Base-by-base conservation (phyloP, 2,113 vertebrate species). In the Barnardius zonarius region DNA sequence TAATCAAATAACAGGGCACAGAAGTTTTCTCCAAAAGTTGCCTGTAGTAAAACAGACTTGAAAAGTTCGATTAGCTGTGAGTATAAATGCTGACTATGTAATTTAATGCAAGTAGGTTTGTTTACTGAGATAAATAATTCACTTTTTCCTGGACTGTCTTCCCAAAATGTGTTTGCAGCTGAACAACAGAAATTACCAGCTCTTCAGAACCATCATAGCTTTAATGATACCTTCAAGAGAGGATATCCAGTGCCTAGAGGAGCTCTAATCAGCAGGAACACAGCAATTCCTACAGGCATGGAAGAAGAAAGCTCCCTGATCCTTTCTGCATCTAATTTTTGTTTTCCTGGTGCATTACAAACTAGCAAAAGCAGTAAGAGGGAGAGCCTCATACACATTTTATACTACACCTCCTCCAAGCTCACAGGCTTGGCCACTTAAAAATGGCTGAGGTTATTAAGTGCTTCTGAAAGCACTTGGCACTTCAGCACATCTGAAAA, bases 371-470 rank as follows among this genome's bases (percentile, higher is more conserved):
- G 30, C 19, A 83, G 43, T 12, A 64, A 74, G 63, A 86, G 23
- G 17, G 6, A 0, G 0, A 83, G 17, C 5, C 31, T 51, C 28
- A 28, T 23, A 33, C 0, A 1, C 22, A 61, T 79, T 83, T 70
- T 6, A 3, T 46, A 30, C 46, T 41, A 46, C 33, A 67, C 17
- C 9, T 82, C 33, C 35, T 85, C n/a, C 10, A 41, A 88, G 20
- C 23, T 17, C 67, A 83, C 27, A 14, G 49, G 72, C 52, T 57
- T 44, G 44, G 59, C 41, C 49, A 67, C 86, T 19, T 17, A 57
- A 72, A 89, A 82, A n/a, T 7, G 22, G 27, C 31, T 23, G 18
- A 80, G 30, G 30, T 87, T 83, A 72, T 64, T 43, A 86, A 86
- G 14, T 11, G 52, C 22, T 69, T 35, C 43, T 57, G 44, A 80